phyloP scores from a whole-genome alignment of 1,140 invertebrate species.

The Megathymus violae region DNA sequence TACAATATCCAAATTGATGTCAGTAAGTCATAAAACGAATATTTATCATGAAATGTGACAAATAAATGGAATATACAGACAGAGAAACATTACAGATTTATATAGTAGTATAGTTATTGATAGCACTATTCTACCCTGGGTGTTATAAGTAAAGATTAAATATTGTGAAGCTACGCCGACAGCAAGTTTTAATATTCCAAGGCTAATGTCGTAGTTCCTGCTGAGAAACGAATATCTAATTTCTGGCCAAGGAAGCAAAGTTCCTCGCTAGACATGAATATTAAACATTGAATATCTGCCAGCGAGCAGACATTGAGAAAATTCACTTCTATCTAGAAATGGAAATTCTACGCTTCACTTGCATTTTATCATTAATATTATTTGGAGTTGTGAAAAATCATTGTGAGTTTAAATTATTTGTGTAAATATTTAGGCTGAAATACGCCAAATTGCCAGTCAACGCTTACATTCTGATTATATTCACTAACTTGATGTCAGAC shows the following conservation, averaged over 20 bases:
- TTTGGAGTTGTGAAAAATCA: conserved; percentile 44
- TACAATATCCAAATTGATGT: no score
- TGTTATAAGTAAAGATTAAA: conserved; percentile 12
- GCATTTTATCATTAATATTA: conserved; percentile 62
- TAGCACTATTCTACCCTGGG: neutral
- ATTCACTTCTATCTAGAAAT: conserved; percentile 59
- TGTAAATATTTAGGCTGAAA: no score
- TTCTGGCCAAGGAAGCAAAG: conserved; percentile 59
- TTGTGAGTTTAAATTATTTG: neutral
- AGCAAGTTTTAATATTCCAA: conserved; percentile 48
- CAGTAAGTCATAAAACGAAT: no score
- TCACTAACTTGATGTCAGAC: neutral
- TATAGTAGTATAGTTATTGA: no score
- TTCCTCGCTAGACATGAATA: conserved; percentile 61
- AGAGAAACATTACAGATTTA: no score
- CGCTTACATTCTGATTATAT: neutral
- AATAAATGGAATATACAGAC: no score
- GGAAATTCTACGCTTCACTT: conserved; percentile 60
- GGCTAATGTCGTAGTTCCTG: conserved; percentile 50
- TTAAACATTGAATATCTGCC: conserved; percentile 64
- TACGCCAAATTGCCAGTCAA: neutral
- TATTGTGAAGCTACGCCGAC: conserved; percentile 2
- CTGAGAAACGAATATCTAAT: conserved; percentile 64
- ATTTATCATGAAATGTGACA: no score
- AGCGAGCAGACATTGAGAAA: conserved; percentile 59